A percentile compares a stretch with the other conserved stretches of the same genome.
These are phyloP conservation scores for Galbula dea DNA, from an alignment of 2,113 vertebrate genomes.

Conservation along the genomic window DNA sequence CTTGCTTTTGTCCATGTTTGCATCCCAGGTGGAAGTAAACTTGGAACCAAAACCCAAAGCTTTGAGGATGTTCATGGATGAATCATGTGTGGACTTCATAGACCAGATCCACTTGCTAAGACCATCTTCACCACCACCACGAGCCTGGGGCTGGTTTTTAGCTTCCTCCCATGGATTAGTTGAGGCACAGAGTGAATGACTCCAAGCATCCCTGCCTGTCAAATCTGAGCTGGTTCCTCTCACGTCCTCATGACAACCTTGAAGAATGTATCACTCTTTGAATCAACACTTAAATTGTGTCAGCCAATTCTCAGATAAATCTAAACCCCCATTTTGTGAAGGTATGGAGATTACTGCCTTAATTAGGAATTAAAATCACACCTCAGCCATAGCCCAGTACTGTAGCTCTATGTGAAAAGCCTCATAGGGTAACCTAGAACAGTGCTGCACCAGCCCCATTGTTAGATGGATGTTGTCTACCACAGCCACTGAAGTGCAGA, in stretches of 20 bases:
- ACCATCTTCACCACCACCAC: background rate
- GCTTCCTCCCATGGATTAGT: background rate
- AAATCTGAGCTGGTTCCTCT: background rate
- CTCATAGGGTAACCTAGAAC: rapidly evolving
- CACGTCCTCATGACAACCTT: background rate
- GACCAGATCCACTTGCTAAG: background rate
- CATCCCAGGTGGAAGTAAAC: background rate
- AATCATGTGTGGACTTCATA: background rate
- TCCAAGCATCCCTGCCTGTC: background rate
- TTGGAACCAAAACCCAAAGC: background rate
- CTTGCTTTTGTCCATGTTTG: background rate
- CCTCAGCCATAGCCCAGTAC: background rate
- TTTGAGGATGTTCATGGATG: background rate
- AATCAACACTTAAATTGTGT: background rate
- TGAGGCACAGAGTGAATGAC: background rate
- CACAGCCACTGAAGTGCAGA: rapidly evolving
- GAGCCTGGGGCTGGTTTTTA: background rate
- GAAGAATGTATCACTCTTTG: background rate
- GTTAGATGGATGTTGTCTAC: background rate
- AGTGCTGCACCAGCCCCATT: background rate
- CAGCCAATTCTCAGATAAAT: background rate
- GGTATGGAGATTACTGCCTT: background rate
- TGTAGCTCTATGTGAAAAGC: background rate
- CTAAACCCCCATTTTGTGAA: background rate
- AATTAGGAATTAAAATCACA: background rate